Evolutionary conservation across 2,888 invertebrate genomes (phyloP).

Genomic region (Geophilus truncorum): DNA sequence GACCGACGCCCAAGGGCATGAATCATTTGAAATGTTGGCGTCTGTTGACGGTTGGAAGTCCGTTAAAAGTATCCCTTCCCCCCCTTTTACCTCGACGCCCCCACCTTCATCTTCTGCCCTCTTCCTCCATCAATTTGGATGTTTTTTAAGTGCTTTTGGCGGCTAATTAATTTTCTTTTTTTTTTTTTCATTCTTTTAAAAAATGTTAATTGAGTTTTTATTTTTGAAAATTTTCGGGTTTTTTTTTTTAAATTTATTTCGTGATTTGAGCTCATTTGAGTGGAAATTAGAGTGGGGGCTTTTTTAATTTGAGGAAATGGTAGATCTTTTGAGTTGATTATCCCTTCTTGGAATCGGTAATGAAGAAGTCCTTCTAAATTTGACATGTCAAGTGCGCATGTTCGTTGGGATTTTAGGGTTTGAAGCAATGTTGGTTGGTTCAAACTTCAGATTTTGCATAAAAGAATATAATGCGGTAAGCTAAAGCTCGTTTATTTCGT

Average conservation of each 20-base stretch:
- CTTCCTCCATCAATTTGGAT: background rate
- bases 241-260: background rate
- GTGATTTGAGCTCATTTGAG: background rate
- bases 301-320: background rate
- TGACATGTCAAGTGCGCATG: background rate
- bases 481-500: background rate
- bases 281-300: background rate
- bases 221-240: background rate
- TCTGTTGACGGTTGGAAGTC: constrained; percentile 23
- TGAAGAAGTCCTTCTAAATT: background rate
- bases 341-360: background rate
- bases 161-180: background rate
- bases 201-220: background rate
- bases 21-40: constrained; percentile 15
- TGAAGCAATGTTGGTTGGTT: background rate
- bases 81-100: background rate
- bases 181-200: background rate
- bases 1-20: background rate
- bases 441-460: background rate
- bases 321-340: background rate
- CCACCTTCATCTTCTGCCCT: background rate
- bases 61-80: background rate
- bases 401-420: background rate
- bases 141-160: background rate
- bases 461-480: background rate